A percentile compares a stretch with the other conserved stretches of the same genome.
phyloP scores from a whole-genome alignment of 2,888 invertebrate species.

The Lypha dubia region DNA sequence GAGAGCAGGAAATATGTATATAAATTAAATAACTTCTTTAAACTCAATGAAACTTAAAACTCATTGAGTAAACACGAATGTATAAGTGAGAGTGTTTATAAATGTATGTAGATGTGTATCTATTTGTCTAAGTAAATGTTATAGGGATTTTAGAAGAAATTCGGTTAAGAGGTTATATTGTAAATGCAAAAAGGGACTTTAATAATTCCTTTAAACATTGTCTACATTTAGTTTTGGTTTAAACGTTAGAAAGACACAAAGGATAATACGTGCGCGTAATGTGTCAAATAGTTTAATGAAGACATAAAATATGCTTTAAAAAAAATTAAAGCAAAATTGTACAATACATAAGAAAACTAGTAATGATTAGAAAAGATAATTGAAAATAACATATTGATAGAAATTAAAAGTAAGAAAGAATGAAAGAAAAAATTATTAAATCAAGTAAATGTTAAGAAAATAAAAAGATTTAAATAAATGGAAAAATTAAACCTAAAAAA shows the following conservation, averaged over 20 bases:
- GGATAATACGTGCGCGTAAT: constrained; percentile 80
- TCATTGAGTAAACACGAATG: constrained; percentile 53
- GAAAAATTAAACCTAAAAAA: constrained; percentile 16
- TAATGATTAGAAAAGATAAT: neutral
- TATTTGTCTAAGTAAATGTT: constrained; percentile 36
- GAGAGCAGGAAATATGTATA: constrained; percentile 13
- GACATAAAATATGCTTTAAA: constrained; percentile 37
- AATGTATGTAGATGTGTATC: constrained; percentile 13
- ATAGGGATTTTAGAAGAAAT: constrained; percentile 57
- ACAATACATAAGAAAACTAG: constrained; percentile 30
- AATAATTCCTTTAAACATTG: constrained; percentile 66
- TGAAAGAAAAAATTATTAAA: constrained; percentile 1
- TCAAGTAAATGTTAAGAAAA: neutral
- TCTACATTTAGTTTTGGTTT: constrained; percentile 80
- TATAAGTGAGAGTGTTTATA: neutral
- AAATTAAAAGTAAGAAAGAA: neutral
- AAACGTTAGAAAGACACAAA: constrained; percentile 83
- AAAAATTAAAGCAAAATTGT: constrained; percentile 21
- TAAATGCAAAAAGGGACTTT: constrained; percentile 64
- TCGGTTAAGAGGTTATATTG: constrained; percentile 70
- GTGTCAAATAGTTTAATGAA: constrained; percentile 67
- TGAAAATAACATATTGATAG: constrained; percentile 1
- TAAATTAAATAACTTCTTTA: constrained; percentile 43
- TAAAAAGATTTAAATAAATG: constrained; percentile 10
- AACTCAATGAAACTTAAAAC: constrained; percentile 61